Conservation (phyloP, 2,888 invertebrate genomes). For the Parapristionchus giblindavisi region DNA sequence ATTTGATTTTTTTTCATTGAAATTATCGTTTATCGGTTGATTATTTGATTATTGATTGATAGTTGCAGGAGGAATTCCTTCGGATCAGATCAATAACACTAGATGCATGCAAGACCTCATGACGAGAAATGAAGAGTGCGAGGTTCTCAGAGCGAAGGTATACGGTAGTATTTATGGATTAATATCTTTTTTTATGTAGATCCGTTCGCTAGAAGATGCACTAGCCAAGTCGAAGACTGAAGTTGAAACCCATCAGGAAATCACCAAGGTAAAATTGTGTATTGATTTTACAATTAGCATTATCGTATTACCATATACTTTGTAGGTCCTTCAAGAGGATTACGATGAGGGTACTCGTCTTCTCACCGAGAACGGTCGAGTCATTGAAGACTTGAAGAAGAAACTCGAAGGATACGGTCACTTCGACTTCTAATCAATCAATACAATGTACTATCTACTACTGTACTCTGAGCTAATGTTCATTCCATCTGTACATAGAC, state of each 20-base stretch:
- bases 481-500: too few relatives aligned
- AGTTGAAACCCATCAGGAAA: not conserved
- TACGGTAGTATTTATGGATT: not conserved
- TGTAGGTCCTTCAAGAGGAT: constrained; percentile 33
- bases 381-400: not conserved
- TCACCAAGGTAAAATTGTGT: not conserved
- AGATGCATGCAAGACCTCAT: constrained; percentile 12
- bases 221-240: not conserved
- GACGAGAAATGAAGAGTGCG: constrained; percentile 3
- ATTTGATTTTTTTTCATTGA: too few relatives aligned
- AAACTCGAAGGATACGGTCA: constrained; percentile 15
- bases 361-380: not conserved
- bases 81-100: not conserved
- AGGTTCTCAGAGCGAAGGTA: not conserved
- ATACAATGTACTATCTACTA: too few relatives aligned
- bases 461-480: too few relatives aligned
- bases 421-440: constrained; percentile 7
- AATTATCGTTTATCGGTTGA: too few relatives aligned
- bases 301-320: not conserved
- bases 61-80: not conserved
- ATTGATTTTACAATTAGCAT: not conserved
- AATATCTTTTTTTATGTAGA: not conserved
- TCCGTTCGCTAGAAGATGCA: constrained; percentile 6
- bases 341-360: constrained; percentile 16
- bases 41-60: not conserved